These are phyloP conservation scores for Coregonus clupeaformis DNA, from an alignment of 2,113 vertebrate species.

Conservation along the genomic window DNA sequence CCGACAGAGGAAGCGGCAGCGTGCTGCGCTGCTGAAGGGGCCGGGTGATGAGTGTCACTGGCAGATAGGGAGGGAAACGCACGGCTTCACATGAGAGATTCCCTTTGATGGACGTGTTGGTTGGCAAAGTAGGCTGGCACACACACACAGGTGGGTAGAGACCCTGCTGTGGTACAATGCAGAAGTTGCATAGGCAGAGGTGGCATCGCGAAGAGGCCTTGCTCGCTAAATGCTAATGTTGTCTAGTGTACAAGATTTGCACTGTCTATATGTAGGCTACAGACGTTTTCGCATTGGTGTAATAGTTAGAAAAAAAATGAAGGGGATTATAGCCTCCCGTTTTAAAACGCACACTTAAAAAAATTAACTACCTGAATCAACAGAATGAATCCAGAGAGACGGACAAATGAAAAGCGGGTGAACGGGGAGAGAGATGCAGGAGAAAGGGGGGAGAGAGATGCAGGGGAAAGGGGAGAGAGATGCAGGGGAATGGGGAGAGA, in stretches of 20 bases:
- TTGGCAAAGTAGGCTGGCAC: neutral
- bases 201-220: neutral
- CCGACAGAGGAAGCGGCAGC: conserved; percentile 32
- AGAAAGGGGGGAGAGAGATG: too few species aligned
- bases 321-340: too few species aligned
- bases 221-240: neutral
- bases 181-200: neutral
- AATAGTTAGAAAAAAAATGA: neutral
- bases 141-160: neutral
- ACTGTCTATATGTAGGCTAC: too few species aligned
- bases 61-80: conserved; percentile 30
- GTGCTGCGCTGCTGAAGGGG: conserved; percentile 18
- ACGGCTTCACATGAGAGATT: conserved; percentile 25
- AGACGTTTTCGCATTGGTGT: too few species aligned
- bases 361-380: too few species aligned
- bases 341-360: too few species aligned
- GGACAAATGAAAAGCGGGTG: neutral
- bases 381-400: neutral
- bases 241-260: neutral
- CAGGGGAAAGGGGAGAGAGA: too few species aligned
- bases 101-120: neutral
- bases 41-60: conserved; percentile 16
- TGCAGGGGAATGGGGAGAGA: too few species aligned
- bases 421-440: too few species aligned
- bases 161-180: neutral